These are phyloP conservation scores for Trematomus loennbergii DNA, from an alignment of 2,113 vertebrate species.

Conservation along the genomic window DNA sequence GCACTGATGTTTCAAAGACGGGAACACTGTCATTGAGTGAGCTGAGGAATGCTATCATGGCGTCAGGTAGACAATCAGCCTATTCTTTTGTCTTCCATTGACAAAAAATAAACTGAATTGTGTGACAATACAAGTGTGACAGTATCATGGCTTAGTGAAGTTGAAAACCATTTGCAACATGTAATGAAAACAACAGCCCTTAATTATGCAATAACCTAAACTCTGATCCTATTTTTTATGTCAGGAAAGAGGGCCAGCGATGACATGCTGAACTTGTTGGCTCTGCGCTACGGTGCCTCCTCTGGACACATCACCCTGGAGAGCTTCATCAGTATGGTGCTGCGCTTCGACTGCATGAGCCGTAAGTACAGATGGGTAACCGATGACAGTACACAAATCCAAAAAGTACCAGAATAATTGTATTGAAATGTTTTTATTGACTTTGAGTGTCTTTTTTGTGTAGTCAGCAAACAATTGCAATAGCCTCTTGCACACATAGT, in stretches of 20 bases:
- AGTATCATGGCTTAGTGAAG: too few relatives aligned
- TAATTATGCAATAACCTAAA: neutral
- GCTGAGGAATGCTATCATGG: conserved; percentile 73
- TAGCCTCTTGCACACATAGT: too few relatives aligned
- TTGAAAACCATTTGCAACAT: too few relatives aligned
- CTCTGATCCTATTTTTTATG: neutral
- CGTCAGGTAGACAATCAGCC: conserved; percentile 57
- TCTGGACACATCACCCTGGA: conserved; percentile 74
- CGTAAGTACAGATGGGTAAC: conserved; percentile 63
- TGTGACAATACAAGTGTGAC: too few relatives aligned
- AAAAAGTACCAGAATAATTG: too few relatives aligned
- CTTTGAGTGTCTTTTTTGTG: too few relatives aligned
- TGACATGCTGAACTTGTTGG: conserved; percentile 76
- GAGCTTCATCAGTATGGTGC: conserved; percentile 76
- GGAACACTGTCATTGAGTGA: conserved; percentile 75
- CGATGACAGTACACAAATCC: too few relatives aligned
- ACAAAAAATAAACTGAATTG: too few relatives aligned
- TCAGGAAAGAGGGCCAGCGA: conserved; percentile 69
- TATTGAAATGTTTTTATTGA: too few relatives aligned
- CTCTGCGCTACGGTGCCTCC: conserved; percentile 74
- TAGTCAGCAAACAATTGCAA: too few relatives aligned
- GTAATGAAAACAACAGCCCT: too few relatives aligned
- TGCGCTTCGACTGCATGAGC: conserved; percentile 78
- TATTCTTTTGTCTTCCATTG: neutral
- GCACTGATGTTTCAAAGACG: conserved; percentile 62